A percentile compares a stretch with the other conserved stretches of the same genome.
phyloP scores from a whole-genome alignment of 2,797 vertebrate species.

The Artibeus lituratus region DNA sequence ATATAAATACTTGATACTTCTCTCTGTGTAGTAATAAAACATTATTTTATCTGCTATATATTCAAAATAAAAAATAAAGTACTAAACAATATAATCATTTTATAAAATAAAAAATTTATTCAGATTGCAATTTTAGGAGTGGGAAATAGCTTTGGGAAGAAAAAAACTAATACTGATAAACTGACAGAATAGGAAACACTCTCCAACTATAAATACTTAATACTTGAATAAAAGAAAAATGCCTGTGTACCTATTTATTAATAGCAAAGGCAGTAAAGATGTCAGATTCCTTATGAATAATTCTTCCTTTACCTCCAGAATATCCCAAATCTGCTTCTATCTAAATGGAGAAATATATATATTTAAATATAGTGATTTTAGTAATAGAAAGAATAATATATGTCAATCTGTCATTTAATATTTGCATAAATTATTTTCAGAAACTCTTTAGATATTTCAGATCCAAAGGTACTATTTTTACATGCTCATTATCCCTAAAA shows the following conservation, averaged over 20 bases:
- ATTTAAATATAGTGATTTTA: constrained; percentile 14
- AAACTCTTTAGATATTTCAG: background rate
- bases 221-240: background rate
- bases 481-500: constrained; percentile 7
- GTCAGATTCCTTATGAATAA: constrained; percentile 99
- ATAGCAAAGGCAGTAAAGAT: constrained; percentile 99
- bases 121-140: constrained; percentile 5
- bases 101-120: constrained; percentile 26
- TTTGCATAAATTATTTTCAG: constrained; percentile 3
- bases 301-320: constrained; percentile 92
- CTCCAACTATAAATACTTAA: background rate
- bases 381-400: background rate
- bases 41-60: background rate
- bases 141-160: background rate
- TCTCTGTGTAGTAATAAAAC: constrained; percentile 2
- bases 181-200: background rate
- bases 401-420: background rate
- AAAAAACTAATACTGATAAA: constrained; percentile 12
- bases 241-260: constrained; percentile 88
- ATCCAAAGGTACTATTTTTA: background rate
- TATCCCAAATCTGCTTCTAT: constrained; percentile 88
- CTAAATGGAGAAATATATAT: constrained; percentile 80
- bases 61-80: constrained; percentile 10
- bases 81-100: constrained; percentile 36
- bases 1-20: background rate